Conservation (phyloP, 2,888 invertebrate species). For the Meta bourneti region DNA sequence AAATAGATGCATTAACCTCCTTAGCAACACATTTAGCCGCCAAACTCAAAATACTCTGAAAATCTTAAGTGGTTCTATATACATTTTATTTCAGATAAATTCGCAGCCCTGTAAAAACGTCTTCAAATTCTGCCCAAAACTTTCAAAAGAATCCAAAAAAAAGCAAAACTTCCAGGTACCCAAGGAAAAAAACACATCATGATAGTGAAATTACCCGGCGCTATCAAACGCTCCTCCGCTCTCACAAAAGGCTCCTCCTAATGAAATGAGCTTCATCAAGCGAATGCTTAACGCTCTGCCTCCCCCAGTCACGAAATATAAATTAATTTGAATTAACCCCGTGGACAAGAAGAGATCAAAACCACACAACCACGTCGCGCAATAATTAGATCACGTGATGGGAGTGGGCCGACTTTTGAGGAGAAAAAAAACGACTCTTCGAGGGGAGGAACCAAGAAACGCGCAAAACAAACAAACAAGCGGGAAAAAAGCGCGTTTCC, state of each 20-base stretch:
- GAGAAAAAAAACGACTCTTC: not conserved
- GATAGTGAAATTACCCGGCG: not conserved
- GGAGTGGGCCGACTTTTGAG: not conserved
- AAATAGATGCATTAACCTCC: too few species aligned
- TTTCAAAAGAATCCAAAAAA: too few species aligned
- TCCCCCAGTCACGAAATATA: slow-evolving; percentile 35
- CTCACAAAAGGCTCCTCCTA: not conserved
- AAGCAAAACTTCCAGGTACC: too few species aligned
- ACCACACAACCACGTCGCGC: not conserved
- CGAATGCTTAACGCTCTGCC: slow-evolving; percentile 25
- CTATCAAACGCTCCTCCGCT: not conserved
- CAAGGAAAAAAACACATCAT: too few species aligned
- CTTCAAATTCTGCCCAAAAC: too few species aligned
- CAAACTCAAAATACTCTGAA: too few species aligned
- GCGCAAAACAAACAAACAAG: slow-evolving; percentile 26
- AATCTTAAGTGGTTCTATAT: too few species aligned
- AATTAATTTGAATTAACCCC: slow-evolving; percentile 63
- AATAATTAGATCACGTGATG: slow-evolving; percentile 25
- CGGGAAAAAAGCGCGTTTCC: not conserved
- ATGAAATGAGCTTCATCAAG: slow-evolving; percentile 24
- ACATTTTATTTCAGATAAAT: too few species aligned
- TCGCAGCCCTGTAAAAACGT: too few species aligned
- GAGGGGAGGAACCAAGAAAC: slow-evolving; percentile 1
- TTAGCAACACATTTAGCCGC: too few species aligned
- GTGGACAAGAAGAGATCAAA: slow-evolving; percentile 14